Evolutionary conservation across 2,888 invertebrate species (phyloP), one percentile per base, ranked within the genome.

Genomic region (Cephus pulcher): DNA sequence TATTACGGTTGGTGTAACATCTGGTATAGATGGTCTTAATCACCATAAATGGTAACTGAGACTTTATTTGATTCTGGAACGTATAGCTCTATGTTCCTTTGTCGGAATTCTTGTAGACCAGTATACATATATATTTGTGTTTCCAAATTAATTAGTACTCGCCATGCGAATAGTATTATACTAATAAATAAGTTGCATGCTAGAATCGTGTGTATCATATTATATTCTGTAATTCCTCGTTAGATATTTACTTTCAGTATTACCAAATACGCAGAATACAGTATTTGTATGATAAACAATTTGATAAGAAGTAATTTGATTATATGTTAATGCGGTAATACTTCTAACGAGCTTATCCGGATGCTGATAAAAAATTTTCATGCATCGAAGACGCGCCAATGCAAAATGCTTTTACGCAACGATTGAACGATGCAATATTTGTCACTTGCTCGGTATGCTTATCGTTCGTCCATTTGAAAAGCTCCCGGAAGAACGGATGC

Each of bases 11-110:
- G 56, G 9, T 56, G 9, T 68, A 33, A 30, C 32, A 73, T 69
- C 68, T 32, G n/a, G 34, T 76, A 69, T 30, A 73, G 69, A 4
- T 40, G 32, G 73, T 76, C 68, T 40, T 33, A 69, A 73, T 73
- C 73, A 33, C 75, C 75, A 69, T 71, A 56, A 56, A 56, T 56
- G 56, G 56, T 56, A 56, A 56, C 56, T 40, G 40, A 56, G 23
- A 56, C 56, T 56, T 15, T 56, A 56, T 56, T 56, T 23, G 23
- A 23, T 56, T 56, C 9, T 15, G 23, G 23, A 56, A 56, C 23
- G 23, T 23, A 56, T 56, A 6, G 6, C 40, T 40, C 6, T 56
- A 23, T 23, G 56, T 23, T 56, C 23, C 56, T 2, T 23, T 23
- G 2, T 23, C 23, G 23, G 9, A 23, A 56, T 56, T 56, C 56